Percentiles rank a stretch among this genome's conserved stretches.
phyloP scores from a whole-genome alignment of 1,140 invertebrate species.

The Hesperophylax magnus region DNA sequence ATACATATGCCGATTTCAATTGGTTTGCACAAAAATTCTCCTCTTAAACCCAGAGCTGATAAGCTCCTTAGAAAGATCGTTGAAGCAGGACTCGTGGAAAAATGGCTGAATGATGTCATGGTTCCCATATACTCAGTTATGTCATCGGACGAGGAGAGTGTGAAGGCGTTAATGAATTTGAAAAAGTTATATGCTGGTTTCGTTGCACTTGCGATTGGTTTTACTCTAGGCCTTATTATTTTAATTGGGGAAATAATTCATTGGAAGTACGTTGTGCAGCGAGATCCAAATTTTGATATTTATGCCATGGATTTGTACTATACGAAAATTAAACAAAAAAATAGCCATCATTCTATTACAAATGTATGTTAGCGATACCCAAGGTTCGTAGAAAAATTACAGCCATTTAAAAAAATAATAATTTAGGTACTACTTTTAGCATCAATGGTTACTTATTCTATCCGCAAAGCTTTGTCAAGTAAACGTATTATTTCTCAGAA shows the following conservation, averaged over 20 bases:
- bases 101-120: slow-evolving; percentile 85
- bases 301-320: slow-evolving; percentile 75
- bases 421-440: too few species aligned
- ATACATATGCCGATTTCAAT: slow-evolving; percentile 85
- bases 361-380: too few species aligned
- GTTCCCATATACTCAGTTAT: slow-evolving; percentile 65
- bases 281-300: slow-evolving; percentile 80
- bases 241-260: slow-evolving; percentile 76
- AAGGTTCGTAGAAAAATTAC: too few species aligned
- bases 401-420: too few species aligned
- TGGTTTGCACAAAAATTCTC: slow-evolving; percentile 85
- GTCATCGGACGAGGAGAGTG: slow-evolving; percentile 65
- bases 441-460: too few species aligned
- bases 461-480: too few species aligned
- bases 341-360: too few species aligned
- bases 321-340: slow-evolving; percentile 26
- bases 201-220: slow-evolving; percentile 78
- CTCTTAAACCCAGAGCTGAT: slow-evolving; percentile 80
- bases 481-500: too few species aligned
- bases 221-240: slow-evolving; percentile 72
- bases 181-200: slow-evolving; percentile 84
- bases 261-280: slow-evolving; percentile 77
- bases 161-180: slow-evolving; percentile 82
- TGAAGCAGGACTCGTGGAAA: slow-evolving; percentile 82
- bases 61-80: slow-evolving; percentile 76